A percentile compares a stretch with the other conserved stretches of the same genome.
Evolutionary conservation across 1,140 invertebrate genomes (phyloP).

Genomic region (Platyscapa corneri): DNA sequence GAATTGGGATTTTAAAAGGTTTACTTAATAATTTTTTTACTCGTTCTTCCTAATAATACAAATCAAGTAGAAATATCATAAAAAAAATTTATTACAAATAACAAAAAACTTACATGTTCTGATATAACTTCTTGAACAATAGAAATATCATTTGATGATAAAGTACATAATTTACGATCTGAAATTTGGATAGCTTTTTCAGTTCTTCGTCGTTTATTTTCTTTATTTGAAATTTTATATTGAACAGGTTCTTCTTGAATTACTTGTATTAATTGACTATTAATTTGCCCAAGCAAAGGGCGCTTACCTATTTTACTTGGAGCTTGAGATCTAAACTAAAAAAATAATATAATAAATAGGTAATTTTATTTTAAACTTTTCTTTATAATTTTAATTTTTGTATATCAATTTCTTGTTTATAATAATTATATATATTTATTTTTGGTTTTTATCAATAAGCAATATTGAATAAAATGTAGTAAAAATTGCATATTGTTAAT

Average conservation of each 20-base stretch:
- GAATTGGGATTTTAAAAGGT: conserved; percentile 96
- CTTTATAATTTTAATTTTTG: conserved; percentile 6
- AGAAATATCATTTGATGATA: conserved; percentile 65
- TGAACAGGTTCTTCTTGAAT: conserved; percentile 39
- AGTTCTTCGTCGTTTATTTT: conserved; percentile 60
- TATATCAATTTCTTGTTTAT: not conserved
- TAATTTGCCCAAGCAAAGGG: conserved; percentile 64
- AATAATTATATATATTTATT: not conserved
- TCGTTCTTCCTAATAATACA: conserved; percentile 79
- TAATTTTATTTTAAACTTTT: conserved; percentile 11
- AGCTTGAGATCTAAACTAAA: conserved; percentile 74
- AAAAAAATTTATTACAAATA: conserved; percentile 48
- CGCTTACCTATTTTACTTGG: conserved; percentile 77
- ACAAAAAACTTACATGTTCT: conserved; percentile 69
- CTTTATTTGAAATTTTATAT: conserved; percentile 54
- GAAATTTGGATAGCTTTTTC: conserved; percentile 62
- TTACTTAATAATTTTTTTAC: conserved; percentile 89
- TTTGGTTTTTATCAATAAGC: not conserved
- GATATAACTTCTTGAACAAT: conserved; percentile 65
- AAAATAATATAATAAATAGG: not conserved
- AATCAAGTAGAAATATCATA: conserved; percentile 44
- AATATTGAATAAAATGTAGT: not conserved
- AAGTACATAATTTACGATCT: conserved; percentile 62
- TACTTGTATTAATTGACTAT: conserved; percentile 54
- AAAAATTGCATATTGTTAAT: too few relatives aligned